Conservation (phyloP, 2,888 invertebrate species). For the Druceiella hillmani region DNA sequence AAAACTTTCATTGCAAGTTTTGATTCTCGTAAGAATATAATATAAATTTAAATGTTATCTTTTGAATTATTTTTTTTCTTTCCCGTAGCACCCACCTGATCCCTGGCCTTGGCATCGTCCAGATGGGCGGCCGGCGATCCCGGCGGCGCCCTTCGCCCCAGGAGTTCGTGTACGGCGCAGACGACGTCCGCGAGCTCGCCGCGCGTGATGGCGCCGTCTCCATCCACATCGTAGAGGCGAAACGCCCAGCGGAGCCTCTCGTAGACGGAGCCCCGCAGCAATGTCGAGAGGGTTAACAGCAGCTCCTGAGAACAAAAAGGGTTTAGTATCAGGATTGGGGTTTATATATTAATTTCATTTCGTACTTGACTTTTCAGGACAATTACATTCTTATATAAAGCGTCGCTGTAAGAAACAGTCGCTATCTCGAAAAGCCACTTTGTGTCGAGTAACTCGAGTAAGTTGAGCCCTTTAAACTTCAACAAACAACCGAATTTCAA, state of each 20-base stretch:
- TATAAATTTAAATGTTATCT: conserved; percentile 6
- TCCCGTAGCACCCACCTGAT: conserved; percentile 52
- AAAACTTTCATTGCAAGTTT: no score
- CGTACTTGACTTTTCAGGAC: no score
- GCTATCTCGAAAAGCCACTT: no score
- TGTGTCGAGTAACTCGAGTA: no score
- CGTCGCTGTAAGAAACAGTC: no score
- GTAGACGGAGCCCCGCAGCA: conserved; percentile 88
- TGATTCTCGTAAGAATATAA: no score
- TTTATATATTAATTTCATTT: no score
- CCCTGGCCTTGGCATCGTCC: conserved; percentile 79
- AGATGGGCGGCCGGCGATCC: conserved; percentile 55
- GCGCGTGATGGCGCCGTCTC: conserved; percentile 91
- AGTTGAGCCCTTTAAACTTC: no score
- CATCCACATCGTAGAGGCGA: conserved; percentile 92
- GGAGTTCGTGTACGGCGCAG: conserved; percentile 87
- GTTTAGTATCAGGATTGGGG: no score
- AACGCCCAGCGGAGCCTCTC: conserved; percentile 96
- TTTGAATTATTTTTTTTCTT: conserved; percentile 7
- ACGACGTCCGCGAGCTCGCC: no score
- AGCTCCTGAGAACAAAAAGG: conserved; percentile 76
- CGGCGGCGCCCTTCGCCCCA: conserved; percentile 71
- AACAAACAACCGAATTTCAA: no score
- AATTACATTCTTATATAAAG: no score
- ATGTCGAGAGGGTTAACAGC: conserved; percentile 85